Evolutionary conservation across 2,797 vertebrate species (phyloP).

Genomic region (Danio kyathit): DNA sequence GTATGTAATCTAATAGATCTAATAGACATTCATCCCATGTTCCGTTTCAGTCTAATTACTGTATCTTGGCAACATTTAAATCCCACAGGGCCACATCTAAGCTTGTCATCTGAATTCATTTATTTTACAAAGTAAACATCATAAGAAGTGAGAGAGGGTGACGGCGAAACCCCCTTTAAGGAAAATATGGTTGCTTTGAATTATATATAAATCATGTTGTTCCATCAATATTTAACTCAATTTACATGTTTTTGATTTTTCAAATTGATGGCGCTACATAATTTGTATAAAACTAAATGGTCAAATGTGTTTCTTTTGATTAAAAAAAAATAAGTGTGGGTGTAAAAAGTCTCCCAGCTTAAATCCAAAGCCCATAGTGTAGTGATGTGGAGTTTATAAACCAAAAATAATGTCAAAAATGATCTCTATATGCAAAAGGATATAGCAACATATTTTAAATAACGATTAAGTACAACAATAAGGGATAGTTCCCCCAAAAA

Average conservation of each 20-base stretch:
- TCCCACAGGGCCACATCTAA: constrained; percentile 15
- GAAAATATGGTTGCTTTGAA: background rate
- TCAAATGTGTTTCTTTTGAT: background rate
- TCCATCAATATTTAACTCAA: background rate
- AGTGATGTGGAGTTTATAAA: background rate
- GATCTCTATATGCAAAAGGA: background rate
- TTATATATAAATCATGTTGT: background rate
- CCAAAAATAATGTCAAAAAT: background rate
- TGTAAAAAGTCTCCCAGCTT: background rate
- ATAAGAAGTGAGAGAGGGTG: background rate
- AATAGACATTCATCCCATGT: constrained; percentile 15
- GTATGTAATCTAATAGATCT: constrained; percentile 22
- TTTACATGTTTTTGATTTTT: background rate
- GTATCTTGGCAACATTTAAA: constrained; percentile 16
- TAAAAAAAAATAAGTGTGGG: background rate
- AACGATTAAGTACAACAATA: too few species aligned
- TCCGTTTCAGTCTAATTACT: constrained; percentile 17
- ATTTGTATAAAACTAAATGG: background rate
- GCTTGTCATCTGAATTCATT: background rate
- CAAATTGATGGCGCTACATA: background rate
- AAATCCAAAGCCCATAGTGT: background rate
- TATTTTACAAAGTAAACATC: background rate
- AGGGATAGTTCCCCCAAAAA: too few species aligned
- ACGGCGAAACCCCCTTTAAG: background rate
- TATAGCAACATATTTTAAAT: background rate